phyloP scores from a whole-genome alignment of 2,113 vertebrate genomes.

The Plotosus lineatus region DNA sequence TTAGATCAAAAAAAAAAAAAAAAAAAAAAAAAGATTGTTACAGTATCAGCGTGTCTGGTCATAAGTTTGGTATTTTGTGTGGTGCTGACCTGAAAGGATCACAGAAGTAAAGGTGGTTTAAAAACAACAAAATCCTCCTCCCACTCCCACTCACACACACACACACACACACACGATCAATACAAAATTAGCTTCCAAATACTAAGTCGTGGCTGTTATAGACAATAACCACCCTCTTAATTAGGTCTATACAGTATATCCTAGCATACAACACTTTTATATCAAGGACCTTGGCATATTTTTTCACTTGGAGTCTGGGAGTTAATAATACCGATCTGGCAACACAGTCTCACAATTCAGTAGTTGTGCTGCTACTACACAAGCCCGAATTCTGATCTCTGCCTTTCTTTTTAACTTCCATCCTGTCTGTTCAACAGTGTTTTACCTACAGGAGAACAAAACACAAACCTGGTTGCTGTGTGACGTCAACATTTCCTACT shows the following conservation, averaged over 20 bases:
- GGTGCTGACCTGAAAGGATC: too few relatives aligned
- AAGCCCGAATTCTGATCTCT: neutral
- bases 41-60: too few relatives aligned
- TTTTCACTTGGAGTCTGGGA: neutral
- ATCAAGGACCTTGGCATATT: neutral
- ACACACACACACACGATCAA: too few relatives aligned
- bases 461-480: conserved; percentile 81
- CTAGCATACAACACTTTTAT: neutral
- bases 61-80: too few relatives aligned
- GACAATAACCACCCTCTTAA: neutral
- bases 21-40: too few relatives aligned
- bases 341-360: neutral
- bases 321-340: neutral
- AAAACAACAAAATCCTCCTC: too few relatives aligned
- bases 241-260: neutral
- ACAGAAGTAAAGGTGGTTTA: too few relatives aligned
- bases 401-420: neutral
- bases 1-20: too few relatives aligned
- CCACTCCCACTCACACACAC: too few relatives aligned
- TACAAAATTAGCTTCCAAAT: neutral
- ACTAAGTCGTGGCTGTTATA: neutral
- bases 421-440: neutral
- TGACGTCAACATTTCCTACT: conserved; percentile 83
- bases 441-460: neutral
- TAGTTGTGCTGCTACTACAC: neutral